Conservation (phyloP, 2,888 invertebrate species). For the Zaprionus bogoriensis region DNA sequence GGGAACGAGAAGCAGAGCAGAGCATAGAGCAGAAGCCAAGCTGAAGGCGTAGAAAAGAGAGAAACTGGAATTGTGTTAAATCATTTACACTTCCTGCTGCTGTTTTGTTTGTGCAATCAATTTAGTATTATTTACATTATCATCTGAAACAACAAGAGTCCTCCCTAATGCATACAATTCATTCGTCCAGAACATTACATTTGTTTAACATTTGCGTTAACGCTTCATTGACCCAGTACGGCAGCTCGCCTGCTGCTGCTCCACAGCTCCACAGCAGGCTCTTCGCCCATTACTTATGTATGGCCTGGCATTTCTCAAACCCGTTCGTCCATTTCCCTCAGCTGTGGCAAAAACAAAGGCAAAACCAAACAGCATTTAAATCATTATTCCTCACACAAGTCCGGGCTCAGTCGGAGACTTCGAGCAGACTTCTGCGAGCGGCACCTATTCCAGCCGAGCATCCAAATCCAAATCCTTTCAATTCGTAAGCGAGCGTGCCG, state of each 20-base stretch:
- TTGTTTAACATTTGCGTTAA: conserved; percentile 79
- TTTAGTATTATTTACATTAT: conserved; percentile 78
- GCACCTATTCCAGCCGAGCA: conserved; percentile 34
- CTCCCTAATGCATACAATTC: conserved; percentile 58
- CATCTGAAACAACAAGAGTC: conserved; percentile 39
- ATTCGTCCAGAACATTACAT: conserved; percentile 79
- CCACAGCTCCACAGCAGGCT: too few relatives aligned
- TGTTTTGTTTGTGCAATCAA: conserved; percentile 78
- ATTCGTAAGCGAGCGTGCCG: conserved; percentile 61
- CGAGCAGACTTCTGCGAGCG: conserved; percentile 14
- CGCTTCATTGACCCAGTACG: conserved; percentile 68
- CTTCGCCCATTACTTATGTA: conserved; percentile 55
- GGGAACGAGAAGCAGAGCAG: conserved; percentile 23
- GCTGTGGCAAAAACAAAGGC: conserved; percentile 15
- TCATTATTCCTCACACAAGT: conserved; percentile 64
- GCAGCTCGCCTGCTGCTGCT: neutral
- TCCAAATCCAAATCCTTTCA: conserved; percentile 67
- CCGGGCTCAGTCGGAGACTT: conserved; percentile 13
- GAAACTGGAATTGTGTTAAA: conserved; percentile 70
- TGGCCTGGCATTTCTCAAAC: conserved; percentile 60
- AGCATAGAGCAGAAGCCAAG: conserved; percentile 17
- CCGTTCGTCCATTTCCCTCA: conserved; percentile 3
- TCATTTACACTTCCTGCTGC: conserved; percentile 74
- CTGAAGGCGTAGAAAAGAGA: conserved; percentile 26
- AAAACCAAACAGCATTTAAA: conserved; percentile 71